phyloP scores from a whole-genome alignment of 2,888 invertebrate species.

The Hydropsyche betteni region DNA sequence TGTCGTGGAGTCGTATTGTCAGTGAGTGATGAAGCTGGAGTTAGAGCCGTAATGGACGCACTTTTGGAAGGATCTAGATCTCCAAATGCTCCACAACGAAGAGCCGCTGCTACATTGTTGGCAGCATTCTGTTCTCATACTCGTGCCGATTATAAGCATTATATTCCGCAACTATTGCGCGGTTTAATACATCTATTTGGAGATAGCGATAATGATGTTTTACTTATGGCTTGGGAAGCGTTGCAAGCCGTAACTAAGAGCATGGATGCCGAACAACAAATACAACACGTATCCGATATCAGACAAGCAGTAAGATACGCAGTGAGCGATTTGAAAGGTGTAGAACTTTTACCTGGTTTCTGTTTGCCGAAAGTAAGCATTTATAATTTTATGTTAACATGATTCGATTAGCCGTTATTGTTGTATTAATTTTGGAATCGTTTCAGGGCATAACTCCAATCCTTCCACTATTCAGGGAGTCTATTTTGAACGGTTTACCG shows the following conservation, averaged over 20 bases:
- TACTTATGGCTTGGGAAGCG: constrained; percentile 91
- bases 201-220: constrained; percentile 80
- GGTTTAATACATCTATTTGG: constrained; percentile 88
- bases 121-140: constrained; percentile 91
- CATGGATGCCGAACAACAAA: constrained; percentile 84
- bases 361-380: constrained; percentile 82
- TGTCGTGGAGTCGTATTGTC: constrained; percentile 94
- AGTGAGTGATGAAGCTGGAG: constrained; percentile 86
- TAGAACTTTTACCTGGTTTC: constrained; percentile 87
- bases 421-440: constrained; percentile 14
- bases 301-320: constrained; percentile 93
- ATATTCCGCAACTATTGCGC: constrained; percentile 87
- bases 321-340: constrained; percentile 82
- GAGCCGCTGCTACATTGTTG: constrained; percentile 86
- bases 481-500: constrained; percentile 92
- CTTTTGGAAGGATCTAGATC: constrained; percentile 80
- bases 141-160: constrained; percentile 85
- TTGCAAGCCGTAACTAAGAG: constrained; percentile 89
- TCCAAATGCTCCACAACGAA: constrained; percentile 70
- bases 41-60: constrained; percentile 87
- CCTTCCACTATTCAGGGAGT: constrained; percentile 94
- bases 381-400: background rate
- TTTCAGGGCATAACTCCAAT: constrained; percentile 88
- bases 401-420: background rate
- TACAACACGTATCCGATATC: constrained; percentile 87